Evolutionary conservation across 2,113 vertebrate genomes (phyloP).

Genomic region (Corapipo altera): DNA sequence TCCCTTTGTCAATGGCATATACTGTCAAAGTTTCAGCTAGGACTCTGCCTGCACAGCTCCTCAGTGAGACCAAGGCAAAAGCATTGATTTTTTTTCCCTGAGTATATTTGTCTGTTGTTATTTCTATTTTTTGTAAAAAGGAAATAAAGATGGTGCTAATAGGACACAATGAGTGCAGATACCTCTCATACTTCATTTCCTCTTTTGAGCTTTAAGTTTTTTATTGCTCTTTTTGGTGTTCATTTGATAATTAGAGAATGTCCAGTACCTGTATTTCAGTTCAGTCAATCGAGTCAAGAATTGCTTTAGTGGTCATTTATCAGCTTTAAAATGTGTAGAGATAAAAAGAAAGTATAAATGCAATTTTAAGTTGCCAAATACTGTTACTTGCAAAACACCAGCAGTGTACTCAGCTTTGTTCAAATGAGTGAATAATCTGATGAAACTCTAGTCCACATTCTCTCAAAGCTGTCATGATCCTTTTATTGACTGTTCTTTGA

Average conservation of each 20-base stretch:
- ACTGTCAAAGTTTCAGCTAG: not conserved
- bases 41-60: constrained; percentile 45
- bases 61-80: constrained; percentile 59
- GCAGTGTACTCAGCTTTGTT: not conserved
- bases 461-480: not conserved
- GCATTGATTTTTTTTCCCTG: constrained; percentile 34
- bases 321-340: not conserved
- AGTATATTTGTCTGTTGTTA: constrained; percentile 55
- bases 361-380: not conserved
- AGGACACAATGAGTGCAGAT: constrained; percentile 29
- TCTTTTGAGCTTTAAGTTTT: not conserved
- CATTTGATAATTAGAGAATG: not conserved
- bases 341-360: not conserved
- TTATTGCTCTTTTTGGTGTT: not conserved
- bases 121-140: constrained; percentile 80
- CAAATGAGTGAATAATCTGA: not conserved
- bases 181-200: constrained; percentile 21
- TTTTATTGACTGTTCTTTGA: not conserved
- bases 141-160: constrained; percentile 73
- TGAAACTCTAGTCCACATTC: not conserved
- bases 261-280: not conserved
- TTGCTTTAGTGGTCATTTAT: not conserved
- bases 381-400: not conserved
- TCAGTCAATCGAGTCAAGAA: not conserved
- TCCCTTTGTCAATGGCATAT: constrained; percentile 31